Conservation (phyloP, 2,797 vertebrate species). For the Remorina albescens region DNA sequence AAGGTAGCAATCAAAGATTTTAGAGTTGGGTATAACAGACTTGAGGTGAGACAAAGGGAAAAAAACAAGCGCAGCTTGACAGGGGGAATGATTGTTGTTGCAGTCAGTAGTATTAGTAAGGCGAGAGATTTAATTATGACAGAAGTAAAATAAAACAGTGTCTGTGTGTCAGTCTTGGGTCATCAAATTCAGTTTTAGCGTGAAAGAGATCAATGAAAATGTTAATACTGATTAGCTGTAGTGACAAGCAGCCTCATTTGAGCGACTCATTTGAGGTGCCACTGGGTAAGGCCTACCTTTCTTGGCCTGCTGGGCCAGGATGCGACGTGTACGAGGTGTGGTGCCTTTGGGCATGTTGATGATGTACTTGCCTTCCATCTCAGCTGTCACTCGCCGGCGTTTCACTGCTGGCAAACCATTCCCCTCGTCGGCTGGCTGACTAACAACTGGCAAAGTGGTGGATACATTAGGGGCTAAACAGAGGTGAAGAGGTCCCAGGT, state of each 20-base stretch:
- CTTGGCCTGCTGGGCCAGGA: constrained; percentile 93
- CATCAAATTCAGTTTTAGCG: constrained; percentile 24
- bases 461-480: constrained; percentile 32
- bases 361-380: constrained; percentile 98
- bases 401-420: constrained; percentile 82
- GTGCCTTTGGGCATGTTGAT: constrained; percentile 98
- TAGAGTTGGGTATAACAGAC: not conserved
- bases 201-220: constrained; percentile 12
- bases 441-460: constrained; percentile 73
- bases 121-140: not conserved
- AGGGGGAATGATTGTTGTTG: not conserved
- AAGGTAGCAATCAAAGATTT: not conserved
- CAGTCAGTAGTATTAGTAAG: constrained; percentile 19
- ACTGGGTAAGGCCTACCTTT: constrained; percentile 87
- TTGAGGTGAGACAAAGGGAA: not conserved
- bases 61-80: not conserved
- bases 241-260: constrained; percentile 28
- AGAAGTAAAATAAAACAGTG: constrained; percentile 3
- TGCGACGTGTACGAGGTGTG: constrained; percentile 91
- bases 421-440: constrained; percentile 81
- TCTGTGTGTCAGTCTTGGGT: not conserved
- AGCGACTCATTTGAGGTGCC: constrained; percentile 52
- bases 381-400: constrained; percentile 91
- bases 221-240: constrained; percentile 41
- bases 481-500: not conserved